Conservation (phyloP, 2,113 vertebrate species). For the Colinus virginianus region DNA sequence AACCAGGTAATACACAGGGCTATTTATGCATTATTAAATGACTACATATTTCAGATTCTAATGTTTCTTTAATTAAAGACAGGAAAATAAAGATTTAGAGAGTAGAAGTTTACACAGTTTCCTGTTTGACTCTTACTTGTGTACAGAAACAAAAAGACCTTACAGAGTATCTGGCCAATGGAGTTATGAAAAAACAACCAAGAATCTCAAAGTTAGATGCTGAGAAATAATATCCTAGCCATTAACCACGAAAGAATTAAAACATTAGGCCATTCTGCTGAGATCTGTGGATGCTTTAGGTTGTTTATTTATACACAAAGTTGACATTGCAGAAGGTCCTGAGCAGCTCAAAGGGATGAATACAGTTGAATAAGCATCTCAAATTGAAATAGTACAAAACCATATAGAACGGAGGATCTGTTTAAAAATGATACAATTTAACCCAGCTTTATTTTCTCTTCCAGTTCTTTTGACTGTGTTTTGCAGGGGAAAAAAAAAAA, state of each 20-base stretch:
- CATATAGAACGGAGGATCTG: not conserved
- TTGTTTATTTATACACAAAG: not conserved
- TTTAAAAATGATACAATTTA: not conserved
- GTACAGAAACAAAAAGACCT: not conserved
- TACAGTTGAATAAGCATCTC: not conserved
- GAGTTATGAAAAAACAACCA: not conserved
- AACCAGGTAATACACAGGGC: not conserved
- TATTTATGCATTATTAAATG: not conserved
- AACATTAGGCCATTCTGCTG: not conserved
- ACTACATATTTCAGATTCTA: not conserved
- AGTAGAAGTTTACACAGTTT: not conserved
- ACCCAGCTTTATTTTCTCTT: not conserved
- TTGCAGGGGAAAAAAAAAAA: not conserved
- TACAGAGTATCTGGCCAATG: not conserved
- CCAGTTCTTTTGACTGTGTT: not conserved
- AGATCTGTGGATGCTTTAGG: not conserved
- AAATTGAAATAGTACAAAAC: not conserved
- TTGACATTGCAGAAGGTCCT: not conserved
- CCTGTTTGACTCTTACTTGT: not conserved
- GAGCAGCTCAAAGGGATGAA: not conserved
- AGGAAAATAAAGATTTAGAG: not conserved
- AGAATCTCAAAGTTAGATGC: not conserved
- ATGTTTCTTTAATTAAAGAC: not conserved
- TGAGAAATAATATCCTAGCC: not conserved
- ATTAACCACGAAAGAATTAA: not conserved